These are phyloP conservation scores for Rhaphigaster nebulosa DNA, from an alignment of 2,888 invertebrate species.

Conservation along the genomic window DNA sequence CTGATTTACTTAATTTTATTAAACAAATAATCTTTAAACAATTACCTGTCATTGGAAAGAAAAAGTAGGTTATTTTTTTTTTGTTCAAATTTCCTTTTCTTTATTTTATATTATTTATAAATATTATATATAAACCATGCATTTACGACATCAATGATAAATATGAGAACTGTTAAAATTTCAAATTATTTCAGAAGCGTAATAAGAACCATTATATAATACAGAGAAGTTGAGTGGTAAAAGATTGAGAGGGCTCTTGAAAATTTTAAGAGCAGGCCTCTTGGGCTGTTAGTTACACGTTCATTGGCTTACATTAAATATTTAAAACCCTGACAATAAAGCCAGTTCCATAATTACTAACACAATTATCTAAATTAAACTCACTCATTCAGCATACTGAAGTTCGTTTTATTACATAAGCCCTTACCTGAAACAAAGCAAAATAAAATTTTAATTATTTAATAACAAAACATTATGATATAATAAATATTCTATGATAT, in stretches of 20 bases:
- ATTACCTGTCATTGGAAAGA: too few relatives aligned
- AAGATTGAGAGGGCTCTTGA: neutral
- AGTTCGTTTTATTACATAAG: neutral
- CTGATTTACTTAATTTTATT: too few relatives aligned
- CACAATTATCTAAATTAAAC: neutral
- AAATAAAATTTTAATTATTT: neutral
- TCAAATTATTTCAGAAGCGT: too few relatives aligned
- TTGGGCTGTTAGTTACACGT: neutral
- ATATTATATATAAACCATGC: too few relatives aligned
- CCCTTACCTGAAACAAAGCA: neutral
- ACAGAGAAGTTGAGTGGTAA: neutral
- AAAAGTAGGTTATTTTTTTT: too few relatives aligned
- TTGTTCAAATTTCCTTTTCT: too few relatives aligned
- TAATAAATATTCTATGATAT: neutral
- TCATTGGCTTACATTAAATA: neutral
- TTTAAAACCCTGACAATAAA: neutral
- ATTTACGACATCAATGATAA: too few relatives aligned
- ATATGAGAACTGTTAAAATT: too few relatives aligned
- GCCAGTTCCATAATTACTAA: neutral
- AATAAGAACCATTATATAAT: neutral
- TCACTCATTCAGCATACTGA: neutral
- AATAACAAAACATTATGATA: neutral
- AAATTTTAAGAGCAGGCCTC: neutral
- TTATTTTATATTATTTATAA: too few relatives aligned
- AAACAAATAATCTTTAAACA: too few relatives aligned